Conservation (phyloP, 2,888 invertebrate genomes). For the Harpalus rubripes region DNA sequence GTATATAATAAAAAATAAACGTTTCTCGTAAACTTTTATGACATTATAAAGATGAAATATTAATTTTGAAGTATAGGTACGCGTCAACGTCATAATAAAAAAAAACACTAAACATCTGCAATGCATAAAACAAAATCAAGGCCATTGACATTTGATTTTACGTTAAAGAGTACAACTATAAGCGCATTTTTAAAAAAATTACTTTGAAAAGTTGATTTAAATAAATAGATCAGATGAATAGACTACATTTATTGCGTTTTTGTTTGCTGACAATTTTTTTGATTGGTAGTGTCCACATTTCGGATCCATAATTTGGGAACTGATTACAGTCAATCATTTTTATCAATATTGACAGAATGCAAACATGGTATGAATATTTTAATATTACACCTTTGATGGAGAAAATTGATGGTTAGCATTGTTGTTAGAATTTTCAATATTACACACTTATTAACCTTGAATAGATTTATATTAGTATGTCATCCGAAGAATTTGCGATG, state of each 20-base stretch:
- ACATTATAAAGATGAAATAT: too few relatives aligned
- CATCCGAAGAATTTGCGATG: neutral
- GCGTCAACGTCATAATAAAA: too few relatives aligned
- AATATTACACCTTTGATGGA: conserved; percentile 39
- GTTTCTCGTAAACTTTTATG: too few relatives aligned
- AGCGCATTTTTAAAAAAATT: too few relatives aligned
- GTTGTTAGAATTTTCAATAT: conserved; percentile 14
- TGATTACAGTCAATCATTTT: conserved; percentile 30
- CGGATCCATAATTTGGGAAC: conserved; percentile 27
- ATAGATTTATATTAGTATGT: neutral
- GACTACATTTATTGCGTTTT: neutral
- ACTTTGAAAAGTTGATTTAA: neutral
- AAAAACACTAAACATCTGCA: too few relatives aligned
- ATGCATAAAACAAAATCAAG: too few relatives aligned
- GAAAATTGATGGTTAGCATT: conserved; percentile 11
- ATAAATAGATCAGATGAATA: neutral
- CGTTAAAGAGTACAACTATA: too few relatives aligned
- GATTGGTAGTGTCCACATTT: conserved; percentile 20
- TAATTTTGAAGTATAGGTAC: too few relatives aligned
- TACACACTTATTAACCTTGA: conserved; percentile 6
- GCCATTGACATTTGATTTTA: too few relatives aligned
- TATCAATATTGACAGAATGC: conserved; percentile 46
- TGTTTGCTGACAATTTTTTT: conserved; percentile 32
- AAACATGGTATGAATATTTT: conserved; percentile 37
- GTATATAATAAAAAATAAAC: too few relatives aligned